Evolutionary conservation across 2,113 vertebrate genomes (phyloP).

Genomic region (Pholis gunnellus): DNA sequence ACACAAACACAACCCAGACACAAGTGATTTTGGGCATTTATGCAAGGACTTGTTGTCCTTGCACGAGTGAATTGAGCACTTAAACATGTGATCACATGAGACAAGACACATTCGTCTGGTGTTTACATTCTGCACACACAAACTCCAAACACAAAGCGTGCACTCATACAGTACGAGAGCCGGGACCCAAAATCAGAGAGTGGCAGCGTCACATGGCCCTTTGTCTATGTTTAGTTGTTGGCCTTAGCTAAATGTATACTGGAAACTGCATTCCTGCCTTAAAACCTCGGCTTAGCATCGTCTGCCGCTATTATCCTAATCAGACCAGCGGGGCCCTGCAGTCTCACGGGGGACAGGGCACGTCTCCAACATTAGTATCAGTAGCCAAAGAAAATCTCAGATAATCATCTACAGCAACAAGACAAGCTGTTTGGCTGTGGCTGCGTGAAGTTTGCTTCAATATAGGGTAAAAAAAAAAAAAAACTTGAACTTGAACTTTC

Average conservation of each 20-base stretch:
- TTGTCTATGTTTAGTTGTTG: constrained; percentile 73
- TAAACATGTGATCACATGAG: background rate
- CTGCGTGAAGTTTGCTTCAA: background rate
- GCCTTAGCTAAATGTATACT: constrained; percentile 37
- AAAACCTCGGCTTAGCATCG: constrained; percentile 71
- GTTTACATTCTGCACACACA: background rate
- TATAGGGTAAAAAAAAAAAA: background rate
- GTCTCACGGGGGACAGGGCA: background rate
- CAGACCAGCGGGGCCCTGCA: constrained; percentile 44
- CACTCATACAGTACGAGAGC: constrained; percentile 7
- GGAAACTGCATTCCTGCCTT: constrained; percentile 71
- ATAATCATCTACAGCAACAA: background rate
- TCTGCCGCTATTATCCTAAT: constrained; percentile 77
- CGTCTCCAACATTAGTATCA: background rate
- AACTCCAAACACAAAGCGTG: background rate
- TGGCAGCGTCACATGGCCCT: constrained; percentile 69
- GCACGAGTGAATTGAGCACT: background rate
- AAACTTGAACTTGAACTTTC: background rate
- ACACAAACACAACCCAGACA: constrained; percentile 40
- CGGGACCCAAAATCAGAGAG: constrained; percentile 44
- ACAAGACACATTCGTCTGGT: background rate
- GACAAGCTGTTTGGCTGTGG: background rate
- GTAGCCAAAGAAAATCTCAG: constrained; percentile 21
- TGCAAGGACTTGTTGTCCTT: constrained; percentile 14
- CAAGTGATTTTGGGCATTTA: constrained; percentile 8